Evolutionary conservation across 2,113 vertebrate species (phyloP), one percentile per base, ranked within the genome.

Genomic region (Leptosomus discolor): DNA sequence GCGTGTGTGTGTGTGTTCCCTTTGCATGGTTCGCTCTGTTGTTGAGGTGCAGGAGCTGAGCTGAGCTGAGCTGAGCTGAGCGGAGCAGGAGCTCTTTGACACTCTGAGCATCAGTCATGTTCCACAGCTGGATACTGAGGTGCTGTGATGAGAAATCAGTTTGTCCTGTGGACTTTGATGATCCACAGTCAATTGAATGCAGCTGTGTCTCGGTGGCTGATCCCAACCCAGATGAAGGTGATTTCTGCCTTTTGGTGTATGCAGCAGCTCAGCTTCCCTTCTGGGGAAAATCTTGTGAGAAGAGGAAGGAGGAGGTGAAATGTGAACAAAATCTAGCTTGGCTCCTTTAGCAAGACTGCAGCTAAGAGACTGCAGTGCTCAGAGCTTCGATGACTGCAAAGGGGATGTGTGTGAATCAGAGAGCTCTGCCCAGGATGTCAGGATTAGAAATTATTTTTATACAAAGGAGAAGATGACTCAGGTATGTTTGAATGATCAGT

Each of bases 381-480:
- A 32, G 73, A 74, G 68, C 19, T 77, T 11, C 2, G 3, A 43
- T 20, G 81, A 53, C 75, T 91, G 79, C 50, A 84, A 11, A 91
- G 65, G 61, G 83, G 76, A 20, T 76, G 39, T 17, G 37, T 56
- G 41, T 92, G 93, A 91, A 75, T 86, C 86, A 85, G 46, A 91
- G 90, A 63, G 61, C 85, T 96, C 79, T 94, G 88, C 83, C 85
- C 79, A 54, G 79, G 95, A 81, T 91, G 91, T 70, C 43, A 56
- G 90, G 94, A 95, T 94, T 92, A 87, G 84, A 71, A 92, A 48
- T 36, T 60, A 60, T 85, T 77, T 96, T 84, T 91, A 81, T 7
- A 76, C 74, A 78, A 84, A 89, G 80, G 74, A 91, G 75, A n/a
- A 48, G 51, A 70, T 96, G 96, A 96, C 87, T 96, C 95, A 96